These are phyloP conservation scores for Eudyptes chrysolophus DNA, from an alignment of 2,113 vertebrate genomes.

Conservation along the genomic window DNA sequence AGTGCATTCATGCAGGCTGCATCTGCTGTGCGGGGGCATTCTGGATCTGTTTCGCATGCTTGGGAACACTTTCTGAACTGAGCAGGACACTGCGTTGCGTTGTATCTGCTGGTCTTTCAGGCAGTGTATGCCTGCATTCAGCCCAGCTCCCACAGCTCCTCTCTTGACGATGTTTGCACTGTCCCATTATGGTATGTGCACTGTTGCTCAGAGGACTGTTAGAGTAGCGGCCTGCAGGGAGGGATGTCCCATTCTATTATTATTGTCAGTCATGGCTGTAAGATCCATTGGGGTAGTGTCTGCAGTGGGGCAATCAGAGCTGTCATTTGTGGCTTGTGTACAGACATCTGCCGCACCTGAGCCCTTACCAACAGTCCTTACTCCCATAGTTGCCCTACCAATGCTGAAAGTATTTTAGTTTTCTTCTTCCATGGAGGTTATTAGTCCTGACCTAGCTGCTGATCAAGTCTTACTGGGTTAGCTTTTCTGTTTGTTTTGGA, in stretches of 20 bases:
- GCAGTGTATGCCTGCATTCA: background rate
- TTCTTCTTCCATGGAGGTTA: background rate
- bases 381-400: background rate
- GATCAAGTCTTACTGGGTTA: background rate
- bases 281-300: background rate
- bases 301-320: background rate
- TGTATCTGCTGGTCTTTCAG: background rate
- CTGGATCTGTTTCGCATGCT: background rate
- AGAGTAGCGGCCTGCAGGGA: background rate
- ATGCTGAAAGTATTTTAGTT: background rate
- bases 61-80: background rate
- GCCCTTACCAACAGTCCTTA: background rate
- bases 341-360: background rate
- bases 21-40: background rate
- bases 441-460: background rate
- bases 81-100: background rate
- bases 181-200: background rate
- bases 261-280: background rate
- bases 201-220: background rate
- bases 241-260: background rate
- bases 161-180: background rate
- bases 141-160: background rate
- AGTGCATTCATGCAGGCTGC: background rate
- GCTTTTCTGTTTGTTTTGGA: background rate
- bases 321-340: background rate